phyloP scores from a whole-genome alignment of 2,888 invertebrate genomes.

The Epinotia nisella region DNA sequence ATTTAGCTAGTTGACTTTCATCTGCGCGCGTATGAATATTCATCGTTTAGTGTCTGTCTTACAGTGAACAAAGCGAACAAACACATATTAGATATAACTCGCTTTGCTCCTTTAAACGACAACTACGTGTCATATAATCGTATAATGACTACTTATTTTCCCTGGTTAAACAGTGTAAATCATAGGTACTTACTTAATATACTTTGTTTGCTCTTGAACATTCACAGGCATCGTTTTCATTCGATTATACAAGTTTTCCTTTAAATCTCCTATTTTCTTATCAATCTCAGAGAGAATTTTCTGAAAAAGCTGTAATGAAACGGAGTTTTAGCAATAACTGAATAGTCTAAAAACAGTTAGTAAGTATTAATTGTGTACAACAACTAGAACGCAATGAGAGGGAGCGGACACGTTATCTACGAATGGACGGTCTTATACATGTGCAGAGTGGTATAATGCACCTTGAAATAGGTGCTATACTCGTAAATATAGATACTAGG shows the following conservation, averaged over 20 bases:
- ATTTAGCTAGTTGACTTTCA: too few relatives aligned
- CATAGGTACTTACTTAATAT: conserved; percentile 91
- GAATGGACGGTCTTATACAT: too few relatives aligned
- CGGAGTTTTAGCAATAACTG: not conserved
- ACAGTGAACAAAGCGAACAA: not conserved
- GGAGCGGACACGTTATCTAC: too few relatives aligned
- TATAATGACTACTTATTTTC: not conserved
- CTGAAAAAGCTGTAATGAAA: conserved; percentile 88
- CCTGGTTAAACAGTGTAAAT: conserved; percentile 66
- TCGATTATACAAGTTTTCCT: conserved; percentile 91
- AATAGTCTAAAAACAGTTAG: not conserved
- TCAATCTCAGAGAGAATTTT: conserved; percentile 97
- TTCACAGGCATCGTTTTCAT: conserved; percentile 96
- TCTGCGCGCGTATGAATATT: not conserved
- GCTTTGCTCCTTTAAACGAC: not conserved
- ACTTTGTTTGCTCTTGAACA: conserved; percentile 97
- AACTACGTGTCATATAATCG: not conserved
- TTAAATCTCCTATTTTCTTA: conserved; percentile 91
- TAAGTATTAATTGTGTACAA: too few relatives aligned
- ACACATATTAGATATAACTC: not conserved
- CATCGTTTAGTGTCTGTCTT: not conserved
- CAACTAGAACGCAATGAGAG: too few relatives aligned
- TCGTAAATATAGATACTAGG: too few relatives aligned
- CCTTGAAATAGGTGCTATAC: too few relatives aligned
- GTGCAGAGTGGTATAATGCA: too few relatives aligned